Evolutionary conservation across 2,113 vertebrate species (phyloP).

Genomic region (Lampris megalopsis): DNA sequence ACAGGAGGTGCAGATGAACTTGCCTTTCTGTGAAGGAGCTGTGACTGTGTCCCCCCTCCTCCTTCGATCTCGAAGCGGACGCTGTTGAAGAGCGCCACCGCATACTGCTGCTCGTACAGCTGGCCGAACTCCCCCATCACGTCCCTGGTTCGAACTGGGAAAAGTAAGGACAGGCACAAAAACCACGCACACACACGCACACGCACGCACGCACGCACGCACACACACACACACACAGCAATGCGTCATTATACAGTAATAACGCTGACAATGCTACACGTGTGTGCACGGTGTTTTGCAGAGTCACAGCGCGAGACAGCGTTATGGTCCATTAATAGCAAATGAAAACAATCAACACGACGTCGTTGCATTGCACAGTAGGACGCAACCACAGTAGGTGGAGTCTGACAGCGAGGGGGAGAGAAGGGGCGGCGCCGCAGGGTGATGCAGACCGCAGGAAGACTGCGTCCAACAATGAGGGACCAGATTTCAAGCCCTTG

Average conservation of each 20-base stretch:
- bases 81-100: constrained; percentile 91
- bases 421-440: too few species aligned
- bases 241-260: not conserved
- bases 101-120: constrained; percentile 90
- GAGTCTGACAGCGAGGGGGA: too few species aligned
- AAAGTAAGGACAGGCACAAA: constrained; percentile 4
- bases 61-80: constrained; percentile 94
- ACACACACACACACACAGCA: not conserved
- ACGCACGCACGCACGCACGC: constrained; percentile 4
- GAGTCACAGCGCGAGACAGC: too few species aligned
- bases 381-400: too few species aligned
- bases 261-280: not conserved
- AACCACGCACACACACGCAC: not conserved
- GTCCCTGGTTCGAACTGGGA: constrained; percentile 84
- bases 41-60: constrained; percentile 84
- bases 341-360: too few species aligned
- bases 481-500: too few species aligned
- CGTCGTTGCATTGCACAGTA: too few species aligned
- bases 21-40: constrained; percentile 95
- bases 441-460: too few species aligned
- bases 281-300: too few species aligned
- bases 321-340: too few species aligned
- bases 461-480: too few species aligned
- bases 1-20: constrained; percentile 18
- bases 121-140: constrained; percentile 87